Conservation (phyloP, 2,113 vertebrate species). For the Pao palembangensis region DNA sequence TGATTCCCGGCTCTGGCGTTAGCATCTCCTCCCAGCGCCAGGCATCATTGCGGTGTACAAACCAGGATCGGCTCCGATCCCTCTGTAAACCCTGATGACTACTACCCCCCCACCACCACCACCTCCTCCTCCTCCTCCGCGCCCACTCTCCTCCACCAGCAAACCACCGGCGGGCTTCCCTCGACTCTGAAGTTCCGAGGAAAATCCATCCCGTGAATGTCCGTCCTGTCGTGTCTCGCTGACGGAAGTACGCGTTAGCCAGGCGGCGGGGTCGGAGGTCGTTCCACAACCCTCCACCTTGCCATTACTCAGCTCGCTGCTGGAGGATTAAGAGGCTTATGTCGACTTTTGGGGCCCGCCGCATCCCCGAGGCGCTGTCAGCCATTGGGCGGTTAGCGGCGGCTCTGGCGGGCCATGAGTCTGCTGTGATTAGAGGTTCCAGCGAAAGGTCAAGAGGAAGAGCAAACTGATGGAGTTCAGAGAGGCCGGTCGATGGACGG, state of each 20-base stretch:
- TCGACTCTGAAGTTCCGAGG: neutral
- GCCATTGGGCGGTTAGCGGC: conserved; percentile 35
- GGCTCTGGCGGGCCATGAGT: conserved; percentile 13
- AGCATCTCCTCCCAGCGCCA: too few relatives aligned
- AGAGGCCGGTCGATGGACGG: neutral
- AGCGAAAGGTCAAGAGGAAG: conserved; percentile 53
- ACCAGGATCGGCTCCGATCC: too few relatives aligned
- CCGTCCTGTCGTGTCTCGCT: too few relatives aligned
- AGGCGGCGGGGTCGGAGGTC: too few relatives aligned
- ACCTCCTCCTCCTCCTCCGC: neutral
- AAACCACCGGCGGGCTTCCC: conserved; percentile 34
- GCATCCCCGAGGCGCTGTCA: too few relatives aligned
- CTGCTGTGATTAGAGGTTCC: conserved; percentile 57
- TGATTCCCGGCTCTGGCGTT: too few relatives aligned
- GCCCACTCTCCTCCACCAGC: neutral
- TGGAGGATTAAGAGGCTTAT: too few relatives aligned
- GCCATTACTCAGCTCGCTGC: too few relatives aligned
- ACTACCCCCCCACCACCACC: conserved; percentile 29
- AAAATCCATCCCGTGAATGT: neutral
- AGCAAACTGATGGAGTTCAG: conserved; percentile 10
- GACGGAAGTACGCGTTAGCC: too few relatives aligned
- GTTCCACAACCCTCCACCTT: too few relatives aligned
- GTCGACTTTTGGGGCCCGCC: too few relatives aligned
- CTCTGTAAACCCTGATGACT: too few relatives aligned
- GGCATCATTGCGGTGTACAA: conserved; percentile 12